Percentiles rank a stretch among this genome's conserved stretches.
Conservation (phyloP, 2,888 invertebrate species). For the Acrocyrtus sp. region DNA sequence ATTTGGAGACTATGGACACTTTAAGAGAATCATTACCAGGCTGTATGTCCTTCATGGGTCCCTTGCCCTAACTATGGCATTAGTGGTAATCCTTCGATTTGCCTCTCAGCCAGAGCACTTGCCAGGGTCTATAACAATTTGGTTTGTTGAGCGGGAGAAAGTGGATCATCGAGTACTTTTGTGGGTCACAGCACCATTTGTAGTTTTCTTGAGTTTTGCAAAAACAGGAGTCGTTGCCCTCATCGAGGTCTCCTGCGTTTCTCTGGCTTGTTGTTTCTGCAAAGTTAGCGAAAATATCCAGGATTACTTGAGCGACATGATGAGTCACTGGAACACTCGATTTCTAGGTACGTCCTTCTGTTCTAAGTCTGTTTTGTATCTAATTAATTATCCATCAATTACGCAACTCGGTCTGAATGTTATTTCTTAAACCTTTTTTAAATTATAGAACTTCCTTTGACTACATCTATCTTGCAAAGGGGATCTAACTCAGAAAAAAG, state of each 20-base stretch:
- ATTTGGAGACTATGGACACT: constrained; percentile 9
- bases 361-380: too few relatives aligned
- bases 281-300: constrained; percentile 24
- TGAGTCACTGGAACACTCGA: constrained; percentile 16
- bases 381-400: too few relatives aligned
- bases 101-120: not conserved
- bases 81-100: constrained; percentile 2
- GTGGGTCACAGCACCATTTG: constrained; percentile 3
- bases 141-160: not conserved
- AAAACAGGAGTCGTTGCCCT: constrained; percentile 21
- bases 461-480: constrained; percentile 10
- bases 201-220: not conserved
- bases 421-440: too few relatives aligned
- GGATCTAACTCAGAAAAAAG: not conserved
- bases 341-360: constrained; percentile 36
- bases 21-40: not conserved
- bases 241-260: constrained; percentile 32
- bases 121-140: constrained; percentile 13
- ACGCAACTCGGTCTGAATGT: too few relatives aligned
- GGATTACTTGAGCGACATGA: constrained; percentile 9
- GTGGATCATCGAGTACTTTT: not conserved
- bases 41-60: constrained; percentile 12
- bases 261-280: constrained; percentile 28
- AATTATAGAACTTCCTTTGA: not conserved
- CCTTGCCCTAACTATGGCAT: not conserved